A percentile compares a stretch with the other conserved stretches of the same genome.
phyloP scores from a whole-genome alignment of 2,888 invertebrate genomes.

The Panopea generosa region DNA sequence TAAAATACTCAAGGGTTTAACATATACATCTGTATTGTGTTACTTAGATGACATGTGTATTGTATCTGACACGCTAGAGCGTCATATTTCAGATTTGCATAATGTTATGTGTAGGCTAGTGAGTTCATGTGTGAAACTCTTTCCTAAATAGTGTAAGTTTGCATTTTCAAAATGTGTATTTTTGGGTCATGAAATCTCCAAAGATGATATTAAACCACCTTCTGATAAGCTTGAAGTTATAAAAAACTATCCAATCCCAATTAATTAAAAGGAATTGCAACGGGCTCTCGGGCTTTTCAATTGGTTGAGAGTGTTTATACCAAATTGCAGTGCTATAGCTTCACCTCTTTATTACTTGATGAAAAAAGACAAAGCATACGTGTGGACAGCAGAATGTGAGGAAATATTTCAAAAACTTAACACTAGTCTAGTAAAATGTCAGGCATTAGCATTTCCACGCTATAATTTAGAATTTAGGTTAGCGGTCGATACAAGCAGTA shows the following conservation, averaged over 20 bases:
- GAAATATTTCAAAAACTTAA: slow-evolving; percentile 46
- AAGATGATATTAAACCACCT: slow-evolving; percentile 47
- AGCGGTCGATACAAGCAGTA: slow-evolving; percentile 50
- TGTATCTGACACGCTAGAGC: slow-evolving; percentile 39
- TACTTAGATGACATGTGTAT: slow-evolving; percentile 57
- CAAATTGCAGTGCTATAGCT: slow-evolving; percentile 33
- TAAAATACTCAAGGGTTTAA: slow-evolving; percentile 34
- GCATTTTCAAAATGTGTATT: slow-evolving; percentile 27
- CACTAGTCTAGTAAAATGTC: slow-evolving; percentile 31
- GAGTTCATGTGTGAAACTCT: slow-evolving; percentile 45
- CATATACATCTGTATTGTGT: slow-evolving; percentile 49
- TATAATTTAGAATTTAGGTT: slow-evolving; percentile 51
- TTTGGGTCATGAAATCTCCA: slow-evolving; percentile 53
- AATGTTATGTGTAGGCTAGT: slow-evolving; percentile 44
- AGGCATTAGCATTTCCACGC: slow-evolving; percentile 53
- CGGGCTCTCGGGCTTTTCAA: slow-evolving; percentile 56
- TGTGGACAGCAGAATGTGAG: slow-evolving; percentile 37
- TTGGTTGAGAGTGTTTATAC: slow-evolving; percentile 63
- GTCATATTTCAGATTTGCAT: slow-evolving; percentile 38
- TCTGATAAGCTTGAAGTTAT: slow-evolving; percentile 33
- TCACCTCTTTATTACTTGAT: slow-evolving; percentile 36
- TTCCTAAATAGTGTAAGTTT: slow-evolving; percentile 32
- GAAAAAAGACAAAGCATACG: slow-evolving; percentile 31
- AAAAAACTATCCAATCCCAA: slow-evolving; percentile 30
- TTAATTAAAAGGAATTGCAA: slow-evolving; percentile 26